Evolutionary conservation across 2,888 invertebrate species (phyloP).

Genomic region (Tanypteryx hageni): DNA sequence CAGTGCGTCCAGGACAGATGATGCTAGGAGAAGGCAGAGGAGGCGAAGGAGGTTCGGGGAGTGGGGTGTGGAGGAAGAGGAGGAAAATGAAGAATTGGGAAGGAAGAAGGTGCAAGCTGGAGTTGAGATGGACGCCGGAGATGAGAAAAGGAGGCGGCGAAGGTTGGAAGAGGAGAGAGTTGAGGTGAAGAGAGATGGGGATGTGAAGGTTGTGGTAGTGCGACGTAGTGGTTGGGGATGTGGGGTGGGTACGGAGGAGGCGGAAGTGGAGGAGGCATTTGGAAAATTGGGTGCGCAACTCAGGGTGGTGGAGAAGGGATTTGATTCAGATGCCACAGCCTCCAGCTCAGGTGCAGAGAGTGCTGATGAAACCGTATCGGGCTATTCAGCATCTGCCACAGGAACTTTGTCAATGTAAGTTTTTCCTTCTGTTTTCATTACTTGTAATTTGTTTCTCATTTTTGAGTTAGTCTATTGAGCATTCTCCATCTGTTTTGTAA

Average conservation of each 20-base stretch:
- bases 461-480: no score
- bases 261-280: conserved; percentile 78
- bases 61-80: conserved; percentile 37
- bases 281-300: conserved; percentile 86
- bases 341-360: conserved; percentile 97
- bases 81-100: background rate
- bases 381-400: conserved; percentile 38
- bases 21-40: conserved; percentile 79
- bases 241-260: conserved; percentile 27
- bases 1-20: conserved; percentile 73
- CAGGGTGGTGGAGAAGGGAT: conserved; percentile 83
- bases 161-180: conserved; percentile 27
- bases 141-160: conserved; percentile 1
- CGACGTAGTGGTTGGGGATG: conserved; percentile 43
- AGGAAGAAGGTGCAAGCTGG: background rate
- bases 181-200: conserved; percentile 48
- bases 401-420: conserved; percentile 86
- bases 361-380: conserved; percentile 84
- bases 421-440: conserved; percentile 33
- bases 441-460: no score
- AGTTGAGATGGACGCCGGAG: background rate
- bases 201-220: conserved; percentile 58
- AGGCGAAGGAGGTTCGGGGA: conserved; percentile 69
- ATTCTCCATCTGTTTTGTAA: no score
- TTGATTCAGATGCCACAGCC: conserved; percentile 95